Evolutionary conservation across 2,797 vertebrate genomes (phyloP).

Genomic region (Loris lydekkerianus): DNA sequence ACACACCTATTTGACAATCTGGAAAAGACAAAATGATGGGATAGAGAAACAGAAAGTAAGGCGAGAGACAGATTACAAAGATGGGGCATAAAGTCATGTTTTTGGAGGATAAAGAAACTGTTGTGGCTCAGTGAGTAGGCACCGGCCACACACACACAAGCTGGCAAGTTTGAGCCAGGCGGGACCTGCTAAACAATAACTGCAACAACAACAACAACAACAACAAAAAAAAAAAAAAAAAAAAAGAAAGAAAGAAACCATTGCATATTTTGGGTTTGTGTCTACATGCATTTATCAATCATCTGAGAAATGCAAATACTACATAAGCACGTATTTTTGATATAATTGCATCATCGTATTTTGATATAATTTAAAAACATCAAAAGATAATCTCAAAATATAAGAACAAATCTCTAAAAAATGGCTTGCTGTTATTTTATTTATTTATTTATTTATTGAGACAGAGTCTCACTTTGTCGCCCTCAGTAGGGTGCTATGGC

Average conservation of each 20-base stretch:
- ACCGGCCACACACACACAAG: too few relatives aligned
- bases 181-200: too few relatives aligned
- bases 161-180: too few relatives aligned
- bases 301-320: neutral
- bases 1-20: accelerated
- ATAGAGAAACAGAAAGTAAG: neutral
- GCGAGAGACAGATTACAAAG: neutral
- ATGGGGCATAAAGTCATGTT: neutral
- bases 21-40: neutral
- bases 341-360: too few relatives aligned
- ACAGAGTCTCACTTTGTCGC: too few relatives aligned
- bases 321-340: neutral
- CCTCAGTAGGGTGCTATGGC: too few relatives aligned
- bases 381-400: neutral
- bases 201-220: too few relatives aligned
- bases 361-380: conserved; percentile 43
- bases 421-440: neutral
- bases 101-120: neutral
- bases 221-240: neutral
- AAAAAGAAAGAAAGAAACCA: neutral
- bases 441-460: too few relatives aligned
- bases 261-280: neutral
- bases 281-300: neutral
- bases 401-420: neutral
- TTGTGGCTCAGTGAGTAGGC: neutral